A percentile compares a stretch with the other conserved stretches of the same genome.
Conservation (phyloP, 2,797 vertebrate genomes). For the Megaceryle alcyon region DNA sequence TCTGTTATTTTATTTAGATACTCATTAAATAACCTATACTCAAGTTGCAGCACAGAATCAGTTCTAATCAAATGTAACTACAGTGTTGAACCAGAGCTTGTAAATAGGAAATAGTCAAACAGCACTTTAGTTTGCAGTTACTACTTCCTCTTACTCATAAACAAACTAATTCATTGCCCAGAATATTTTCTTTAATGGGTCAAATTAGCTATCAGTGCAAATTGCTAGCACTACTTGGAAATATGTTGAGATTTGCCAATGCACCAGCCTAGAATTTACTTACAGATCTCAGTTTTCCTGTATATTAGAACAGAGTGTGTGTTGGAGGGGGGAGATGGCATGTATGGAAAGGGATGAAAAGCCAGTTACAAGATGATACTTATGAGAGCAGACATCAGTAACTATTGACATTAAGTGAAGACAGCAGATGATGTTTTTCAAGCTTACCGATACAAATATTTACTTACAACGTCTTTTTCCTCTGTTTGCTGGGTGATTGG, state of each 20-base stretch:
- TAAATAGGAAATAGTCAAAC: slow-evolving; percentile 21
- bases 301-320: background rate
- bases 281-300: background rate
- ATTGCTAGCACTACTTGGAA: background rate
- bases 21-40: background rate
- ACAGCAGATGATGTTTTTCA: slow-evolving; percentile 51
- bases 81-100: background rate
- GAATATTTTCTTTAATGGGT: slow-evolving; percentile 40
- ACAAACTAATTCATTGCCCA: slow-evolving; percentile 26
- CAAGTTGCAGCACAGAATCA: background rate
- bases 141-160: slow-evolving; percentile 21
- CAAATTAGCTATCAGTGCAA: slow-evolving; percentile 1
- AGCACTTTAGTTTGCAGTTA: background rate
- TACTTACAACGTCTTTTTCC: slow-evolving; percentile 34
- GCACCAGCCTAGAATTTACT: background rate
- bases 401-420: slow-evolving; percentile 51
- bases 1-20: background rate
- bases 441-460: slow-evolving; percentile 58
- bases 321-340: background rate
- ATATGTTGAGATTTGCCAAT: background rate
- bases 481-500: slow-evolving; percentile 11
- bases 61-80: background rate
- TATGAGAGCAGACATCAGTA: slow-evolving; percentile 36
- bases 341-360: background rate
- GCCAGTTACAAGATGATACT: slow-evolving; percentile 23